Conservation (phyloP, 2,888 invertebrate species). For the Ferrisia virgata region DNA sequence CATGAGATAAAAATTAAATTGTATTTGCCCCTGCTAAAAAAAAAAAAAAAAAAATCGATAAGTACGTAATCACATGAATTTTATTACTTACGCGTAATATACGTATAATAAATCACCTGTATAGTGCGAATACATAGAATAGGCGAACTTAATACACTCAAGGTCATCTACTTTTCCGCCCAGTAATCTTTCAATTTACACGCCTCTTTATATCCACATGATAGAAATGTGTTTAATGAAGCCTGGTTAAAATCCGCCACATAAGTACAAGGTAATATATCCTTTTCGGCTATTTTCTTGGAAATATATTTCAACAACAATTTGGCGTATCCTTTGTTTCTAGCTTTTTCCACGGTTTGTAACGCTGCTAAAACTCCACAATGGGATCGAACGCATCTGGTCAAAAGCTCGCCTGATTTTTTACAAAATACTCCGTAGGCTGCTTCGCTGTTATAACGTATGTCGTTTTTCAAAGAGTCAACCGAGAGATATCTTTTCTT, state of each 20-base stretch:
- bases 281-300: not conserved
- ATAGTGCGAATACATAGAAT: too few relatives aligned
- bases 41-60: too few relatives aligned
- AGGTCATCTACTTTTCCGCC: too few relatives aligned
- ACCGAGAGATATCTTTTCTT: not conserved
- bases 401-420: not conserved
- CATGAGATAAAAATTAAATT: too few relatives aligned
- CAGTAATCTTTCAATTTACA: not conserved
- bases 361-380: not conserved
- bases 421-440: conserved; percentile 8
- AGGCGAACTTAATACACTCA: too few relatives aligned
- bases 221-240: not conserved
- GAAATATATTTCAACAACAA: not conserved
- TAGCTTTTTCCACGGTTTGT: not conserved
- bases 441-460: not conserved
- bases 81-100: too few relatives aligned
- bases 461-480: not conserved
- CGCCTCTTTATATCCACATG: not conserved
- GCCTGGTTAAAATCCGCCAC: not conserved
- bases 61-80: too few relatives aligned
- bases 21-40: too few relatives aligned
- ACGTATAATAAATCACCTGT: too few relatives aligned
- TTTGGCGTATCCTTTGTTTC: conserved; percentile 8
- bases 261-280: not conserved
- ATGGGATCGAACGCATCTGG: not conserved